Evolutionary conservation across 1,140 invertebrate species (phyloP).

Genomic region (Sarcophaga bullata): DNA sequence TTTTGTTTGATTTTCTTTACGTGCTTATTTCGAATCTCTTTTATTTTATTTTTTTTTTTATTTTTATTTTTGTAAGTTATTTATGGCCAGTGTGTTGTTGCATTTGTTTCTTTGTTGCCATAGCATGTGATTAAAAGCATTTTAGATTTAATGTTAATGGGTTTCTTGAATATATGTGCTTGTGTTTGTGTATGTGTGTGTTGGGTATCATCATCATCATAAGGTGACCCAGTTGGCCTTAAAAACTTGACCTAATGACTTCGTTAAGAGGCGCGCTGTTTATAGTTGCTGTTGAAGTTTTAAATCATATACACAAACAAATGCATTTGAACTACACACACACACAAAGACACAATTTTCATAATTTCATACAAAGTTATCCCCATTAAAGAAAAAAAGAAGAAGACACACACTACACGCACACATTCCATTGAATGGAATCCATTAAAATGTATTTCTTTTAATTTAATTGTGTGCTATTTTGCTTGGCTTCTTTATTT

Average conservation of each 20-base stretch:
- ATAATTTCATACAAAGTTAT: neutral
- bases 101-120: neutral
- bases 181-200: neutral
- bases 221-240: conserved; percentile 61
- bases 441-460: neutral
- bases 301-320: neutral
- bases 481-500: too few species aligned
- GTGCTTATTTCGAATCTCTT: neutral
- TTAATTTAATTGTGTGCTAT: too few species aligned
- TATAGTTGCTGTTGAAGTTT: conserved; percentile 17
- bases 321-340: neutral
- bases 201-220: conserved; percentile 41
- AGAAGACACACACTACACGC: neutral
- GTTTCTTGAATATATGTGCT: neutral
- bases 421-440: neutral
- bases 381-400: neutral
- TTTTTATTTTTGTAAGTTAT: conserved; percentile 11
- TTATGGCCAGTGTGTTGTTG: neutral
- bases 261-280: conserved; percentile 45
- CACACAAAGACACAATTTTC: neutral
- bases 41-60: neutral
- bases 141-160: neutral
- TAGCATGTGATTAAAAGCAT: neutral
- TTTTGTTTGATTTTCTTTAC: conserved; percentile 7
- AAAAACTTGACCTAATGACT: conserved; percentile 66